phyloP scores from a whole-genome alignment of 2,888 invertebrate genomes.

The Seira sanloemensis region DNA sequence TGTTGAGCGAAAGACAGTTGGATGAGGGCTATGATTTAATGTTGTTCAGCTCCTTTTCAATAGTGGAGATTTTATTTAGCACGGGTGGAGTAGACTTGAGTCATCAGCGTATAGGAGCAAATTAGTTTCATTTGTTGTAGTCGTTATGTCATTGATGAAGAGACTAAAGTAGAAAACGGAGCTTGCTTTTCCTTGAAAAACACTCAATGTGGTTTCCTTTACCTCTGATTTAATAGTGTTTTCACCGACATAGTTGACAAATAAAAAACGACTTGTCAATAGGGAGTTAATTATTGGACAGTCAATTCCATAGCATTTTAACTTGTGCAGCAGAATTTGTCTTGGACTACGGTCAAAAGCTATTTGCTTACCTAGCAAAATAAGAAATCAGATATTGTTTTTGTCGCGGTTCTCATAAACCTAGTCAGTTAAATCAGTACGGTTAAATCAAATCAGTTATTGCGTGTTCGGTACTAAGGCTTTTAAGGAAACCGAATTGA shows the following conservation, averaged over 20 bases:
- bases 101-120: neutral
- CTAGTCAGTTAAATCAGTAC: no score
- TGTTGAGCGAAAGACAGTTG: neutral
- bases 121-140: neutral
- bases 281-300: no score
- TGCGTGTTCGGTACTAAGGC: constrained; percentile 13
- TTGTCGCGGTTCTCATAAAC: neutral
- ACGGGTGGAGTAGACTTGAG: neutral
- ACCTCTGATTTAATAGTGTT: neutral
- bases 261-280: neutral
- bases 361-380: no score
- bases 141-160: neutral
- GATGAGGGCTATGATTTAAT: neutral
- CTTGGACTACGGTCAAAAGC: no score
- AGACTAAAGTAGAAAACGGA: neutral
- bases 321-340: no score
- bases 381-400: no score
- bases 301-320: no score
- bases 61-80: neutral
- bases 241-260: neutral
- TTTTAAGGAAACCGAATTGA: constrained; percentile 45
- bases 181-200: neutral
- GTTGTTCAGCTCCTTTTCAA: neutral
- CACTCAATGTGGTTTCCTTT: neutral
- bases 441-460: no score